phyloP scores from a whole-genome alignment of 2,113 vertebrate species.

The Cercopithecus mona region DNA sequence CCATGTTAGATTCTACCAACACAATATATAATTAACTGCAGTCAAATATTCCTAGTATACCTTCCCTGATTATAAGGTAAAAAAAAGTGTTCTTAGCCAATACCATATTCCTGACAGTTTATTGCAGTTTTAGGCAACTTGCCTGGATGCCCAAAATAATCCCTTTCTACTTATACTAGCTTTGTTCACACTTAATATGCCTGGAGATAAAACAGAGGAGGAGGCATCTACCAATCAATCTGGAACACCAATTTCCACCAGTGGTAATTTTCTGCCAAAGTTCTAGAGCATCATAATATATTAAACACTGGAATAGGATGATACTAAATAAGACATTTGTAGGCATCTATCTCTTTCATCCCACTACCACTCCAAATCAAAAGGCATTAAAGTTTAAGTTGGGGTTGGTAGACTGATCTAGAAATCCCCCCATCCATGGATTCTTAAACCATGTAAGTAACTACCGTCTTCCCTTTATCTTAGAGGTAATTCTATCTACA shows the following conservation, averaged over 20 bases:
- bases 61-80: background rate
- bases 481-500: background rate
- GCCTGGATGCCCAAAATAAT: background rate
- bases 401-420: background rate
- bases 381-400: background rate
- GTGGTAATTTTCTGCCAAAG: background rate
- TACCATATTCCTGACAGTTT: background rate
- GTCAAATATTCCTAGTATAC: background rate
- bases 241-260: background rate
- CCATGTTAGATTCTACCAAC: background rate
- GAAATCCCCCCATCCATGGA: background rate
- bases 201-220: background rate
- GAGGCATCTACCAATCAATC: background rate
- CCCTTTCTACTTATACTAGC: background rate
- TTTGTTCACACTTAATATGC: background rate
- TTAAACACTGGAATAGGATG: background rate
- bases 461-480: background rate
- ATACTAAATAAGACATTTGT: background rate
- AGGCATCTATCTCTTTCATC: background rate
- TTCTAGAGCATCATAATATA: background rate
- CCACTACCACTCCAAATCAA: background rate
- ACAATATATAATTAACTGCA: background rate
- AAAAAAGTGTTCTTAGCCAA: background rate
- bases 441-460: background rate
- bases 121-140: background rate